Base-by-base conservation (phyloP, 2,113 vertebrate genomes). In the Burhinus oedicnemus region DNA sequence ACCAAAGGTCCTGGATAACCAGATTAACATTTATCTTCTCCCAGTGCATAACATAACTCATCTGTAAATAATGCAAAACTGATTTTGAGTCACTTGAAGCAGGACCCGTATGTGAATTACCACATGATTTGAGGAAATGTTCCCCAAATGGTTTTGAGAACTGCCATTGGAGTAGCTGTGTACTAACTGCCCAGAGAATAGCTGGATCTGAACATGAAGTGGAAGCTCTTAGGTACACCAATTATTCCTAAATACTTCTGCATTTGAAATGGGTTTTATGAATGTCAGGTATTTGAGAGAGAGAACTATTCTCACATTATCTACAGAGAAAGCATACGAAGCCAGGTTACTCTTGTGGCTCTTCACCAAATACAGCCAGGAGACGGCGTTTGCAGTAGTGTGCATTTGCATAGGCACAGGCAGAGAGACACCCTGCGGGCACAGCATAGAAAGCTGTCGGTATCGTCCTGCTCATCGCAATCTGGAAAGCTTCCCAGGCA, bases 91-190 rank as follows among this genome's bases (percentile, higher is more conserved):
- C 30, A 22, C 51, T 76, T 74, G 62, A 86, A 86, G 49, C 11
- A 60, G 49, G 19, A 65, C 1, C 2, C 1, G 2, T 45, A 27
- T 0, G 2, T 32, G 40, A 88, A 7, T 10, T 68, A 68, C 11
- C 17, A 30, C 30, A 65, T 3, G 27, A 30, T 16, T 55, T 61
- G 38, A 91, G 26, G 36, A 77, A 36, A 40, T 21, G 19, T 26
- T 82, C 65, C 25, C 42, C 51, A 55, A 36, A 70, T 8, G 11
- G 15, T 49, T 79, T 83, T 66, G 62, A 80, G 40, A 57, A 51
- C 32, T 34, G 57, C 26, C 32, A 5, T 29, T n/a, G 40, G 11
- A 65, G 40, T 60, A 54, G 27, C 25, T 74, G n/a, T 40, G 19
- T 60, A 45, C 8, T 51, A 66, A 71, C 20, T 71, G 22, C 25